Evolutionary conservation across 2,113 vertebrate species (phyloP), one percentile per base, ranked within the genome.

Genomic region (Rousettus leschenaultii): DNA sequence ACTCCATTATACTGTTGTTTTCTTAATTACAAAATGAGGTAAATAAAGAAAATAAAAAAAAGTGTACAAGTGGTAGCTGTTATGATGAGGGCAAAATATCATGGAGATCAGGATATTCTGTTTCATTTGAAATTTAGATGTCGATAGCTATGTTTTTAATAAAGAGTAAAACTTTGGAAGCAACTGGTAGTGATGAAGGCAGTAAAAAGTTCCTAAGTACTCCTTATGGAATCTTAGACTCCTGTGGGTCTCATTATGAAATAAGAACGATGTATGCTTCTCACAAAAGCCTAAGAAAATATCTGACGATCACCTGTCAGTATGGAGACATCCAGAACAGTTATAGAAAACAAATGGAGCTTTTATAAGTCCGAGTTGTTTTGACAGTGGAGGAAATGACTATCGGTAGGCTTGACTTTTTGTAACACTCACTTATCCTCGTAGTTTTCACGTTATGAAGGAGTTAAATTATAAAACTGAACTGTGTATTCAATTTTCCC

Each of bases 141-240:
- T 68, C 38, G 77, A 40, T 40, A 86, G 43, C 35, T 88, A 33
- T 66, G 15, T 55, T 95, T 90, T 87, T 61, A 51, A 95, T 70
- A 70, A 9, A 21, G 95, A 97, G 89, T 96, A 93, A 94, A 97
- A 95, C 68, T 57, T 89, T 96, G 59, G 91, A 92, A 87, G 88
- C 89, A 96, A 98, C 97, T 33, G 87, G 6, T 94, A 95, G 82
- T 74, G 95, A 97, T 88, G 19, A 40, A 94, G 78, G 65, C 74
- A 0, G 3, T 91, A 45, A 92, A 65, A 59, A 94, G 61, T 77
- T 33, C 45, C 11, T 61, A 8, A 94, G 74, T 93, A 84, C 84
- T 94, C 89, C 0, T 77, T 96, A 77, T 66, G 97, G 93, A 96
- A 79, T 96, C 94, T 93, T 68, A 59, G 12, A 19, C 43, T 95